Evolutionary conservation across 64 coral and sea anemone genomes (phyloP).

Genomic region (Montipora foliosa): DNA sequence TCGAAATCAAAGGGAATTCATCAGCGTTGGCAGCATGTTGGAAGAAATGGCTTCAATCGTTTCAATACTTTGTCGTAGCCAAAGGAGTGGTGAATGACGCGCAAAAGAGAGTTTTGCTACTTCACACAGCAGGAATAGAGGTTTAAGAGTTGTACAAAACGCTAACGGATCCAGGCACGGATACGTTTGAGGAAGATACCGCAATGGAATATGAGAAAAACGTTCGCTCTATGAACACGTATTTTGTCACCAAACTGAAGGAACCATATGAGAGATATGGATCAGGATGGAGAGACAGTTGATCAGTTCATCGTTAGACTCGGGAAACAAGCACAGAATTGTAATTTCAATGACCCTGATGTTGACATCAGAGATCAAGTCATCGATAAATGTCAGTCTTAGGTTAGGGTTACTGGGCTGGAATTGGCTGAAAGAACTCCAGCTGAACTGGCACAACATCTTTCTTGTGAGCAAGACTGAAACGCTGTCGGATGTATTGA

Average conservation of each 20-base stretch:
- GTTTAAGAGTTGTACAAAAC: conserved; percentile 66
- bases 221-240: conserved; percentile 26
- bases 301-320: conserved; percentile 53
- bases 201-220: conserved; percentile 31
- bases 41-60: conserved; percentile 75
- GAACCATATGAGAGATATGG: conserved; percentile 57
- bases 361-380: conserved; percentile 79
- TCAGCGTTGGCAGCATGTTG: conserved; percentile 48
- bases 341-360: conserved; percentile 44
- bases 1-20: conserved; percentile 43
- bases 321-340: conserved; percentile 45
- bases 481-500: no score
- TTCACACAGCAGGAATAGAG: conserved; percentile 68
- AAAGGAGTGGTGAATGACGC: conserved; percentile 61
- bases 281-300: conserved; percentile 62
- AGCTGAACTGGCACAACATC: no score
- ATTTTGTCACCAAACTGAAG: conserved; percentile 62
- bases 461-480: no score
- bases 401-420: not conserved
- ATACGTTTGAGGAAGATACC: not conserved
- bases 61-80: conserved; percentile 67
- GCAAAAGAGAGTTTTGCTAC: conserved; percentile 50
- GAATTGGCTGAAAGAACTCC: no score
- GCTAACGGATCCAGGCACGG: conserved; percentile 47
- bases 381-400: conserved; percentile 65